Conservation (phyloP, 1,140 invertebrate genomes). For the Adoxophyes honmai region DNA sequence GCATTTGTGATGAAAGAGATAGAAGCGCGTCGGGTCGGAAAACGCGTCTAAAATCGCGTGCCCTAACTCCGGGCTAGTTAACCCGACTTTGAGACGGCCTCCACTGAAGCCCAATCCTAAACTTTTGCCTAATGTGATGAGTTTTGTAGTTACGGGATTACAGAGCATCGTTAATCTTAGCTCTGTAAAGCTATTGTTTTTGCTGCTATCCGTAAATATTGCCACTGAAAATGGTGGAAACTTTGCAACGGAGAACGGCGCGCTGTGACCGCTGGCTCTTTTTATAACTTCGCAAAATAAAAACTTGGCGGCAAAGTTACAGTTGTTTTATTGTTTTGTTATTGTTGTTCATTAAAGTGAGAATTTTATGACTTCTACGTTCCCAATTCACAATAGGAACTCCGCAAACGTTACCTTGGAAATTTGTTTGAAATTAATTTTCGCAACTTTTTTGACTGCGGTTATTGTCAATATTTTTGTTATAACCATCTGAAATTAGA, state of each 20-base stretch:
- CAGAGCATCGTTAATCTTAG: neutral
- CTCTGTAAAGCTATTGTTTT: neutral
- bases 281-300: slow-evolving; percentile 3
- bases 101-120: neutral
- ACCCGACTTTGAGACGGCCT: neutral
- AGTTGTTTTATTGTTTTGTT: slow-evolving; percentile 1
- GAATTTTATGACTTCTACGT: too few species aligned
- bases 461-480: neutral
- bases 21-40: neutral
- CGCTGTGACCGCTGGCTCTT: neutral
- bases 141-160: neutral
- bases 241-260: neutral
- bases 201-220: neutral
- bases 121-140: neutral
- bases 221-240: neutral
- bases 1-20: neutral
- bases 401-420: too few species aligned
- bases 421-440: too few species aligned
- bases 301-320: neutral
- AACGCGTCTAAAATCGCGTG: neutral
- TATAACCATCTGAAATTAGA: neutral
- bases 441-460: too few species aligned
- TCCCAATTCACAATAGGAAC: too few species aligned
- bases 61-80: neutral
- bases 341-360: neutral